phyloP scores from a whole-genome alignment of 1,140 invertebrate genomes.

The Drosophila nebulosa region DNA sequence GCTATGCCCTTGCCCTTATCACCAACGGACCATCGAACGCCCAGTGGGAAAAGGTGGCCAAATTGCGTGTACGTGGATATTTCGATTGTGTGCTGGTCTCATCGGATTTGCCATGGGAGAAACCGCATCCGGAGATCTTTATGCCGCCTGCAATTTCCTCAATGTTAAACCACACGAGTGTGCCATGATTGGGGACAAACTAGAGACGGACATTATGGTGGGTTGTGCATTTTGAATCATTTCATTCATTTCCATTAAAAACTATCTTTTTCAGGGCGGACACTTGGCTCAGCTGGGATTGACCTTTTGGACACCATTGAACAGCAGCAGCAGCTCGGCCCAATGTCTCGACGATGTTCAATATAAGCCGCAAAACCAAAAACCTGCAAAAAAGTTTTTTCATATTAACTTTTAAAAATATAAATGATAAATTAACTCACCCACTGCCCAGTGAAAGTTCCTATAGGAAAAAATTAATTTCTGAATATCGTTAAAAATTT shows the following conservation, averaged over 20 bases:
- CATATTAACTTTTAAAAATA: too few species aligned
- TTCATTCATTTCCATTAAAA: background rate
- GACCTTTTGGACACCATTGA: conserved; percentile 89
- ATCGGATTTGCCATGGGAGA: conserved; percentile 91
- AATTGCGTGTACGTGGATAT: conserved; percentile 85
- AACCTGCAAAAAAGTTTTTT: too few species aligned
- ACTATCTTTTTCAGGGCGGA: conserved; percentile 83
- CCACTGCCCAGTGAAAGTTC: too few species aligned
- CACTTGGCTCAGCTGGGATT: conserved; percentile 87
- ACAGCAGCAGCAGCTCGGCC: conserved; percentile 44
- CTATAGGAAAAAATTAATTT: background rate
- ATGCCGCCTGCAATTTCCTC: conserved; percentile 88
- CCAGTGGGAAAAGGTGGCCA: conserved; percentile 92
- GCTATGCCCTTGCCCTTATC: conserved; percentile 89
- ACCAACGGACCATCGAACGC: conserved; percentile 91
- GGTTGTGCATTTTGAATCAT: background rate
- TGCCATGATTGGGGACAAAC: conserved; percentile 92
- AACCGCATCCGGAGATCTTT: conserved; percentile 89
- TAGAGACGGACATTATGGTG: conserved; percentile 91
- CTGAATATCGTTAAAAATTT: background rate
- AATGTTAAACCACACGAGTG: conserved; percentile 87
- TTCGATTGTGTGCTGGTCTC: conserved; percentile 91
- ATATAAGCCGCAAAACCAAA: conserved; percentile 68
- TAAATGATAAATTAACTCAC: too few species aligned
- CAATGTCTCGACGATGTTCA: conserved; percentile 59